Conservation (phyloP, 2,113 vertebrate genomes). For the Sapajus apella region DNA sequence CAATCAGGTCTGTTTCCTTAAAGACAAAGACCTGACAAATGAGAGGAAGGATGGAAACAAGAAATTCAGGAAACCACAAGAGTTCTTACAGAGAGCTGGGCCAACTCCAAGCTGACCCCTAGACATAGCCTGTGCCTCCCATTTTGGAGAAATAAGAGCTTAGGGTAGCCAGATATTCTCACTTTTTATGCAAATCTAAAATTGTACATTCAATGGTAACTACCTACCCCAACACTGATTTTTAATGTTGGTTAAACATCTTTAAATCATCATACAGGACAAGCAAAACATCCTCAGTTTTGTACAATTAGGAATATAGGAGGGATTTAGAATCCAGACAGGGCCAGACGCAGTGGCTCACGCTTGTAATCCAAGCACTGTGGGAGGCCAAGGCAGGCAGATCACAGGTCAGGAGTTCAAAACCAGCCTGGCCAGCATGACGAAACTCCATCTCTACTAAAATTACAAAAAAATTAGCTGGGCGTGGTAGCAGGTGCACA, state of each 20-base stretch:
- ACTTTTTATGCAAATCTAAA: neutral
- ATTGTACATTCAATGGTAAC: neutral
- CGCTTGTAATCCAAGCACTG: no score
- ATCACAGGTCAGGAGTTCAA: no score
- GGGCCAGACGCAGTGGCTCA: no score
- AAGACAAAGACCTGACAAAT: neutral
- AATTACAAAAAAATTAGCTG: no score
- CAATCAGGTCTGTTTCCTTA: neutral
- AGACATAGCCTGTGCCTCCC: neutral
- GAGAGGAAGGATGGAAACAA: neutral
- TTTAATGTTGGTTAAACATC: neutral
- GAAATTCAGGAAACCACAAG: neutral
- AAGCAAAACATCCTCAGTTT: neutral
- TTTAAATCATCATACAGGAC: neutral
- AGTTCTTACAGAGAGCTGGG: neutral
- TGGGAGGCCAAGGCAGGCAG: no score
- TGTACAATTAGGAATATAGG: neutral
- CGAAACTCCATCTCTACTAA: no score
- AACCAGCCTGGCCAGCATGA: no score
- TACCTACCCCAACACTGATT: neutral
- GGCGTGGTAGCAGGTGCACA: no score
- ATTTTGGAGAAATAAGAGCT: neutral
- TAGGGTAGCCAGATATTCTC: fast-evolving
- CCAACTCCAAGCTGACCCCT: neutral
- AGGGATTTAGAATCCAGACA: neutral